Evolutionary conservation across 2,113 vertebrate genomes (phyloP).

Genomic region (Chascanopsetta lugubris): DNA sequence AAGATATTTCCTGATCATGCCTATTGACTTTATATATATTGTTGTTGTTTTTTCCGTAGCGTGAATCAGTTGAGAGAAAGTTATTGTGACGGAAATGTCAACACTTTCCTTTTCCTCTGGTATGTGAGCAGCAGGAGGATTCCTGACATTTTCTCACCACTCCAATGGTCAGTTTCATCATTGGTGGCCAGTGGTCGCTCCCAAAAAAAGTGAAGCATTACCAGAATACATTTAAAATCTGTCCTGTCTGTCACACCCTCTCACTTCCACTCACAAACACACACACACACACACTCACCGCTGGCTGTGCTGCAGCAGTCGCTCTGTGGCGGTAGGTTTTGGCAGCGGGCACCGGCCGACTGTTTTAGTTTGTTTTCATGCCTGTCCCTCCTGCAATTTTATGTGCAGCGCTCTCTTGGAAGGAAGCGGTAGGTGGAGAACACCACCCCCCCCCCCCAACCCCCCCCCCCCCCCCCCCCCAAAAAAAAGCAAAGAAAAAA

Average conservation of each 20-base stretch:
- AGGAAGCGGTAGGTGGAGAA: conserved; percentile 41
- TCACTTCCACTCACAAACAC: conserved; percentile 9
- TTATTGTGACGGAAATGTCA: neutral
- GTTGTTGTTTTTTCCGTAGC: too few species aligned
- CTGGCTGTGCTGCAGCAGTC: conserved; percentile 46
- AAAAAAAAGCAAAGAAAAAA: too few species aligned
- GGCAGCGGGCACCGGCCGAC: conserved; percentile 40
- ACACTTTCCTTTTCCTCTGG: conserved; percentile 14
- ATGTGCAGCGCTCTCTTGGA: conserved; percentile 37
- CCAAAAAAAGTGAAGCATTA: conserved; percentile 41
- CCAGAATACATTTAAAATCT: conserved; percentile 39
- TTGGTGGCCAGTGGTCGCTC: conserved; percentile 52
- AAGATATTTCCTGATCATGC: too few species aligned
- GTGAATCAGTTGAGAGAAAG: neutral
- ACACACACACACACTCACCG: conserved; percentile 25
- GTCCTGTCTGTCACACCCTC: conserved; percentile 33
- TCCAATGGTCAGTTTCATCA: conserved; percentile 38
- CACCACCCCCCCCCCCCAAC: too few species aligned
- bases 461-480: too few species aligned
- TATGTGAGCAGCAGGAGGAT: conserved; percentile 46
- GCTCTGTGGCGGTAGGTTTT: conserved; percentile 53
- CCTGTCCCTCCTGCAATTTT: conserved; percentile 24
- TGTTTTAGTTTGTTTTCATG: conserved; percentile 56
- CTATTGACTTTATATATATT: too few species aligned
- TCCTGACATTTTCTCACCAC: conserved; percentile 58